These are phyloP conservation scores for Cynodonichthys magdalenae DNA, from an alignment of 2,797 vertebrate genomes.

Conservation along the genomic window DNA sequence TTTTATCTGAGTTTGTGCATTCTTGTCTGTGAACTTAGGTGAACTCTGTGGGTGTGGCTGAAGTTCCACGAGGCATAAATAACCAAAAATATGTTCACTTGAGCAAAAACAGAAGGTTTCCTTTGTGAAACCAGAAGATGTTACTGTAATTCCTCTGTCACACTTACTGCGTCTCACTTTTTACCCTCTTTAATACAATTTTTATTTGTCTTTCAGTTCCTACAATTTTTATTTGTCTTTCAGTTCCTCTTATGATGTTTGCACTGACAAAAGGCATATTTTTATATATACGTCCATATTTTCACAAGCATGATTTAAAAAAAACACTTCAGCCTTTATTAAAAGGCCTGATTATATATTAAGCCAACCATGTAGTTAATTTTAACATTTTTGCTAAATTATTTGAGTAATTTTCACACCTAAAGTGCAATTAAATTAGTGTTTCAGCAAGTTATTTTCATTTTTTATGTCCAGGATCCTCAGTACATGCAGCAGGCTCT, in stretches of 20 bases:
- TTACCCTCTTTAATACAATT: background rate
- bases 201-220: constrained; percentile 19
- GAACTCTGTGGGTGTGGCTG: constrained; percentile 46
- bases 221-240: background rate
- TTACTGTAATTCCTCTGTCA: constrained; percentile 12
- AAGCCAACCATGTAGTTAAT: background rate
- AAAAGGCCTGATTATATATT: background rate
- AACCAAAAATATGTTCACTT: constrained; percentile 20
- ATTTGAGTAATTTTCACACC: too few species aligned
- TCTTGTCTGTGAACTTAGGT: constrained; percentile 7
- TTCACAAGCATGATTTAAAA: background rate
- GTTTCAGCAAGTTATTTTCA: too few species aligned
- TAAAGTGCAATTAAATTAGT: too few species aligned
- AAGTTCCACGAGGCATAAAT: constrained; percentile 25
- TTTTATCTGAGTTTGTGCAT: background rate
- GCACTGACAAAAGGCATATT: background rate
- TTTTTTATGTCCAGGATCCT: constrained; percentile 84
- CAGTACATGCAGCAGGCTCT: constrained; percentile 96
- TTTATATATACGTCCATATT: background rate
- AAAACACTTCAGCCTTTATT: too few species aligned
- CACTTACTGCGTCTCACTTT: background rate
- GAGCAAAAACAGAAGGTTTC: constrained; percentile 34
- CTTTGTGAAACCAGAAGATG: constrained; percentile 54
- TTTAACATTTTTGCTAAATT: too few species aligned
- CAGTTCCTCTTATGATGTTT: too few species aligned